These are phyloP conservation scores for Sclerurus mexicanus DNA, from an alignment of 2,113 vertebrate species.

Conservation along the genomic window DNA sequence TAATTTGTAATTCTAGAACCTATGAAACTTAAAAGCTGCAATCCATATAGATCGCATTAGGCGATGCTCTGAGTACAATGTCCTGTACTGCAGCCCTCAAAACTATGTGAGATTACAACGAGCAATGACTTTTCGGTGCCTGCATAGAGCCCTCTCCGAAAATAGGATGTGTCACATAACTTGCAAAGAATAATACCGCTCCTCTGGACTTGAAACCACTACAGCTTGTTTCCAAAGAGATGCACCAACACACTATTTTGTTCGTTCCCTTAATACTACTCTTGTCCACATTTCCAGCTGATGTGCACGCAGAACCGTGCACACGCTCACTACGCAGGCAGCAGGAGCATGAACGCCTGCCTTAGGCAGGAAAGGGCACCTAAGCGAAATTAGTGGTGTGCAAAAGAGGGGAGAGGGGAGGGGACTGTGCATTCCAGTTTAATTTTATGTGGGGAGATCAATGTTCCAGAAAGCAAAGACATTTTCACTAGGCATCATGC, in stretches of 20 bases:
- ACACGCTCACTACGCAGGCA: neutral
- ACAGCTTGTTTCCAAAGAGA: slow-evolving; percentile 8
- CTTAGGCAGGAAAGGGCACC: slow-evolving; percentile 11
- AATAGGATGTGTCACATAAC: slow-evolving; percentile 33
- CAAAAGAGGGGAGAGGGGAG: neutral
- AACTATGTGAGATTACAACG: slow-evolving; percentile 28
- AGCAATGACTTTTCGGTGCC: neutral
- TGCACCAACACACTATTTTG: neutral
- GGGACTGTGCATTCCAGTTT: neutral
- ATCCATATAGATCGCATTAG: slow-evolving; percentile 84
- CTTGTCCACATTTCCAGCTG: neutral
- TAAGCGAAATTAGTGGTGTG: neutral
- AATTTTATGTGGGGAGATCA: neutral
- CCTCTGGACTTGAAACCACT: neutral
- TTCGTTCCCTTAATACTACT: neutral
- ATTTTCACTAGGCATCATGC: neutral
- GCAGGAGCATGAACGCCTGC: slow-evolving; percentile 6
- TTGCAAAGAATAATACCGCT: neutral
- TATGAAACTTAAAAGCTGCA: slow-evolving; percentile 91
- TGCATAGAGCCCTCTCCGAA: slow-evolving; percentile 6
- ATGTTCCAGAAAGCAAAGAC: neutral
- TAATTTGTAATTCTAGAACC: slow-evolving; percentile 97
- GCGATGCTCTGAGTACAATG: slow-evolving; percentile 69
- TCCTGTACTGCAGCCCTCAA: slow-evolving; percentile 13
- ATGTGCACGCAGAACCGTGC: neutral